phyloP scores from a whole-genome alignment of 2,888 invertebrate species.

The Euclidia mi region DNA sequence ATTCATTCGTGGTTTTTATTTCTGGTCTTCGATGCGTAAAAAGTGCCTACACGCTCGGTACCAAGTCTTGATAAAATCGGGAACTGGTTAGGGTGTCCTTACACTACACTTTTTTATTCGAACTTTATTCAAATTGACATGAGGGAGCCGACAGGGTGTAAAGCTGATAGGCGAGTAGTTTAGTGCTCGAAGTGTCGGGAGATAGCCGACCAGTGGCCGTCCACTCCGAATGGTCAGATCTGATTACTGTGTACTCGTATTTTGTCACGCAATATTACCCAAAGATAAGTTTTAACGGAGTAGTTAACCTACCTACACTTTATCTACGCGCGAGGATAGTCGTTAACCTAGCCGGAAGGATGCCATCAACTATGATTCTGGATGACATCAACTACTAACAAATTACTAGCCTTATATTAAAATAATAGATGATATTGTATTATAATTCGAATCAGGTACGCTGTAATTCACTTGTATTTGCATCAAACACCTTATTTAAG shows the following conservation, averaged over 20 bases:
- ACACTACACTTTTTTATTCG: slow-evolving; percentile 77
- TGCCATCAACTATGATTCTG: slow-evolving; percentile 32
- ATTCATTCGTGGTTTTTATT: slow-evolving; percentile 58
- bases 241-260: slow-evolving; percentile 75
- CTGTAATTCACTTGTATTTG: too few species aligned
- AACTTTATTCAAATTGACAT: slow-evolving; percentile 81
- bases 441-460: too few species aligned
- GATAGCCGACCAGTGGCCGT: slow-evolving; percentile 61
- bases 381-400: too few species aligned
- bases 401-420: slow-evolving; percentile 9
- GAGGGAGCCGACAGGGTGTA: slow-evolving; percentile 74
- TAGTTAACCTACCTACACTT: slow-evolving; percentile 39
- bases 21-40: slow-evolving; percentile 68
- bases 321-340: slow-evolving; percentile 9
- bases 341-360: slow-evolving; percentile 21
- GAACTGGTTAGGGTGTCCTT: slow-evolving; percentile 74
- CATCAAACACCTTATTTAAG: not conserved
- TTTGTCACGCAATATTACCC: slow-evolving; percentile 80
- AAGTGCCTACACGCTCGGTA: slow-evolving; percentile 69
- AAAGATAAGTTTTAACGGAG: slow-evolving; percentile 64
- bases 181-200: slow-evolving; percentile 66
- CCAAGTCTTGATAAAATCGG: slow-evolving; percentile 74
- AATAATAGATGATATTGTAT: too few species aligned
- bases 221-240: slow-evolving; percentile 70
- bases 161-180: slow-evolving; percentile 78